Conservation (phyloP, 2,797 vertebrate genomes). For the Tarsius wallacei region DNA sequence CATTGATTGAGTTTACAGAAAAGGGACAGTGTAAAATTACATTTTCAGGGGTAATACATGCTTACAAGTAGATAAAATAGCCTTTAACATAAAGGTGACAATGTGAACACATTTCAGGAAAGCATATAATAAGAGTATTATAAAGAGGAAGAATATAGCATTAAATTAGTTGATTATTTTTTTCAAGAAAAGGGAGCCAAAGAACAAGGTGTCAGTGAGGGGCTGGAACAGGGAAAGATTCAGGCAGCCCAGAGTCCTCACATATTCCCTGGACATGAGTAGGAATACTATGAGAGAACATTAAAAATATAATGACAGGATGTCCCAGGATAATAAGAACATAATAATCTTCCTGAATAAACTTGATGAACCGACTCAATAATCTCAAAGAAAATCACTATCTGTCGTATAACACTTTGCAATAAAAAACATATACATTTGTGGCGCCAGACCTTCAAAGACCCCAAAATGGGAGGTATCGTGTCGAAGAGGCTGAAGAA, state of each 20-base stretch:
- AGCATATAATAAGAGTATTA: not conserved
- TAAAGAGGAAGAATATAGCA: not conserved
- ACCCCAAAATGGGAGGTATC: too few relatives aligned
- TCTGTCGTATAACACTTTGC: not conserved
- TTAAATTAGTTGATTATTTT: not conserved
- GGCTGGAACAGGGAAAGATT: accelerated
- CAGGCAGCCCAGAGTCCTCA: not conserved
- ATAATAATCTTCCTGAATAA: conserved; percentile 25
- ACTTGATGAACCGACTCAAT: conserved; percentile 7
- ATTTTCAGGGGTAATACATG: not conserved
- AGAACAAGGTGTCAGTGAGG: not conserved
- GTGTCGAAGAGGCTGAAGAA: too few relatives aligned
- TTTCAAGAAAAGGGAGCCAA: not conserved
- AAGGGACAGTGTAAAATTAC: not conserved
- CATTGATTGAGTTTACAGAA: not conserved
- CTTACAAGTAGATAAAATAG: not conserved
- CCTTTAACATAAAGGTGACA: not conserved
- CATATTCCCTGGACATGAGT: accelerated
- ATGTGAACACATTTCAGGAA: not conserved
- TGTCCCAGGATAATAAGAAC: not conserved
- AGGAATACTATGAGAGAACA: not conserved
- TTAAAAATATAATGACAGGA: not conserved
- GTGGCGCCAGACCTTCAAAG: too few relatives aligned
- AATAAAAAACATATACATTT: not conserved
- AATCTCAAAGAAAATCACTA: conserved; percentile 6